Percentiles rank a stretch among this genome's conserved stretches.
Conservation (phyloP, 2,797 vertebrate genomes). For the Phylloscopus collybita region DNA sequence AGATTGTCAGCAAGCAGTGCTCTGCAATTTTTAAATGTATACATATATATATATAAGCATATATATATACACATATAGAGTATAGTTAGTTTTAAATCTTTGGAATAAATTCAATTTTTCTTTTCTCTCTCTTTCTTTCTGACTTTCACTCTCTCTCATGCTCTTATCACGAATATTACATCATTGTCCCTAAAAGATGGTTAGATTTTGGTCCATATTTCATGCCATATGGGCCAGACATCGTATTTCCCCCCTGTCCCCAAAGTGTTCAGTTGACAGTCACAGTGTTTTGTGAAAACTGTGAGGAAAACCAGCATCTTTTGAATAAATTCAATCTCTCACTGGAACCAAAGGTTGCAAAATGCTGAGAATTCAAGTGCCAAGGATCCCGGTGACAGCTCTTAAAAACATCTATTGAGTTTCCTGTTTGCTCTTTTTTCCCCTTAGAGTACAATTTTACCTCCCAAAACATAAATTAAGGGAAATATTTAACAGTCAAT, state of each 20-base stretch:
- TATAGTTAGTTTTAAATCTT: slow-evolving; percentile 83
- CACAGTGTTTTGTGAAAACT: slow-evolving; percentile 74
- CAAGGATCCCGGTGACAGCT: slow-evolving; percentile 75
- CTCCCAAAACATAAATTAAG: slow-evolving; percentile 74
- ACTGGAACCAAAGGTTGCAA: slow-evolving; percentile 75
- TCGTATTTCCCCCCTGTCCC: slow-evolving; percentile 58
- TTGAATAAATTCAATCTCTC: slow-evolving; percentile 70
- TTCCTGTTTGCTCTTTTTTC: slow-evolving; percentile 56
- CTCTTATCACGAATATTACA: slow-evolving; percentile 62
- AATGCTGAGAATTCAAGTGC: slow-evolving; percentile 75
- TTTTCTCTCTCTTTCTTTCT: slow-evolving; percentile 8
- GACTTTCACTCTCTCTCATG: slow-evolving; percentile 38
- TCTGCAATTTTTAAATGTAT: slow-evolving; percentile 73
- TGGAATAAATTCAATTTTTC: slow-evolving; percentile 81
- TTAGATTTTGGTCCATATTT: slow-evolving; percentile 77
- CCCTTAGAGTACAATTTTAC: slow-evolving; percentile 74
- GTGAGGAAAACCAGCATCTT: slow-evolving; percentile 70
- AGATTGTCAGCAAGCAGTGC: slow-evolving; percentile 86
- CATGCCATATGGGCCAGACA: slow-evolving; percentile 74
- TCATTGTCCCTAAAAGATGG: slow-evolving; percentile 74
- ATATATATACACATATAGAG: slow-evolving; percentile 76
- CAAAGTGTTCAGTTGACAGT: slow-evolving; percentile 69
- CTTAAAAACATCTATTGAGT: slow-evolving; percentile 62
- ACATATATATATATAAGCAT: slow-evolving; percentile 74
- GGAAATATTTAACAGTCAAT: slow-evolving; percentile 82